Base-by-base conservation (phyloP, 2,888 invertebrate genomes). In the Dynastes tityus region DNA sequence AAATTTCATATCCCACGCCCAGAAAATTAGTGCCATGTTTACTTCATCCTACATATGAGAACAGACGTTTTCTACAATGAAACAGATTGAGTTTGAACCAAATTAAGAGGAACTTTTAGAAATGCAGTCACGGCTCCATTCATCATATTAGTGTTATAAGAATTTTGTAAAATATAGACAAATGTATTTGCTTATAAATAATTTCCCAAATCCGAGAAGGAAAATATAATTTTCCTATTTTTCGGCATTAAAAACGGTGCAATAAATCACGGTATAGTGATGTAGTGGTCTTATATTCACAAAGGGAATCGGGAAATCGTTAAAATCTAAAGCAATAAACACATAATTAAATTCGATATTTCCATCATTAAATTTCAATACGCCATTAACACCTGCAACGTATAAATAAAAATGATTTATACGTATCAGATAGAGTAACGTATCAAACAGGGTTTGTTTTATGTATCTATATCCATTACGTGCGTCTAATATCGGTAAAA, bases 321-420 rank as follows among this genome's bases (percentile, higher is more conserved):
- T 73, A 58, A 73, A 67, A 58, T 1, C 29, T 11, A 51, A 37
- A 58, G 73, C 55, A 40, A 58, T 73, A 73, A 73, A 73, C 73
- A 73, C 73, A 58, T 73, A 73, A 58, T 73, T 73, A 73, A 73
- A 73, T 73, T 40, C 22, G 58, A 40, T 58, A 73, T 73, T 40
- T 40, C 37, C 58, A 37, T 40, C 32, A 73, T 58, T 58, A 29
- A 58, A 73, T 73, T 73, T 73, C 73, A 73, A 51, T 58, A 40
- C 40, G 58, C 73, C 37, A 73, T 73, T 73, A 58, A 58, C 58
- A 58, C 55, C 55, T 37, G 73, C 37, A 73, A 45, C 51, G 37
- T 32, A 58, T 40, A 73, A 73, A 73, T 58, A 73, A 58, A 70
- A 73, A 40, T 73, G 55, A 73, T 73, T 58, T 40, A 73, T 37